Base-by-base conservation (phyloP, 2,113 vertebrate genomes). In the Cebidichthys violaceus region DNA sequence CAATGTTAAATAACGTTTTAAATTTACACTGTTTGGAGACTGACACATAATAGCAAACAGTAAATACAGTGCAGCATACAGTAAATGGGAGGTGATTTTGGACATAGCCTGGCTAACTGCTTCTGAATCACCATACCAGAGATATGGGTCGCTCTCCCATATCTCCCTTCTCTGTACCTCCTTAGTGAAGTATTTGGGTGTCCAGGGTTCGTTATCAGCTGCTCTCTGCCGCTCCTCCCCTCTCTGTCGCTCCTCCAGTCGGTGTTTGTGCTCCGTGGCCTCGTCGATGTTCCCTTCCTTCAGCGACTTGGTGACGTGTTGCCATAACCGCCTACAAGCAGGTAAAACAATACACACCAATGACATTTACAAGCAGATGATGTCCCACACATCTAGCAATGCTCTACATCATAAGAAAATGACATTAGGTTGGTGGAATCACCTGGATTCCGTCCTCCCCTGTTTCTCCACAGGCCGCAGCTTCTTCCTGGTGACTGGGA, bases 361-460 rank as follows among this genome's bases (percentile, higher is more conserved):
- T 20, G 6, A 64, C 29, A 31, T 43, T 39, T 10, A 22, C 7
- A 1, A 15, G 22, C n/a, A 8, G 2, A 6, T 39, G 15, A 11
- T 1, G 33, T 22, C 35, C 9, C 27, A 17, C 1, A 37, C n/a
- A 17, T 18, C 41, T n/a, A 2, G 29, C 41, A 22, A 7, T 0
- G 13, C 14, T 0, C 2, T 0, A 15, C 5, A 27, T 9, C 0
- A 33, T 6, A 8, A 22, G 1, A 66, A 17, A 15, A 18, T 1
- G 0, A 1, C 9, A n/a, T 13, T 0, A 24, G 9, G 7, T 43
- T 18, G 1, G 9, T 1, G 3, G 33, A 1, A 0, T 13, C 57
- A 99, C 98, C 97, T 97, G 3, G 97, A 99, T 27, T 99, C 98
- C 70, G 95, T 95, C 0, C 94, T 95, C 1, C 96, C 95, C 88